Evolutionary conservation across 2,797 vertebrate species (phyloP), one percentile per base, ranked within the genome.

Genomic region (Tympanoctomys barrerae): DNA sequence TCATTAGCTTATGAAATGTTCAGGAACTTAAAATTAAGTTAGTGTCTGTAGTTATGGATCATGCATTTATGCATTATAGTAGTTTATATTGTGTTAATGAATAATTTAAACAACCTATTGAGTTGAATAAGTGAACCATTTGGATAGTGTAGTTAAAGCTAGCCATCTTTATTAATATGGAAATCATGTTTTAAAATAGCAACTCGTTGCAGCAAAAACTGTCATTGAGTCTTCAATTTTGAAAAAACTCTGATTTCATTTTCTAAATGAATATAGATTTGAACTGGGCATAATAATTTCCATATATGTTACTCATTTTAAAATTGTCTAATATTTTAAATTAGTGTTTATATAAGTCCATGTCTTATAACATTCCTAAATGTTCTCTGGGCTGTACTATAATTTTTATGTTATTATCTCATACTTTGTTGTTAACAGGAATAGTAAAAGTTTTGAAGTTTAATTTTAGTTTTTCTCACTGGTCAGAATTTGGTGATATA

Each of bases 401-500:
- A 97, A 93, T 93, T 90, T 94, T 96, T 77, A 84, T 70, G 83
- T 94, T 66, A 94, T 96, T 97, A 88, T 96, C 95, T 98, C 96
- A 87, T 83, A 82, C 96, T 96, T 97, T 75, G 80, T 22, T 95
- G 97, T 98, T 97, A 97, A 96, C 87, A 33, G 18, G 31, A 95
- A 95, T 97, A 54, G 75, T 97, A 86, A 91, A 95, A 95, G 94
- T 89, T 97, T 96, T 89, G 88, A 91, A 94, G 92, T 94, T 92
- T 96, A 97, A 97, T 95, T 98, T 97, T 94, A 93, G 39, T 98
- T 98, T 97, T 85, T 78, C 96, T 64, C 24, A 71, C 87, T 92
- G 64, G 89, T 97, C 94, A 59, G 33, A 89, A 81, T 28, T 96
- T 70, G 95, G 97, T 90, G 96, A 94, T 83, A 78, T 80, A 84